Base-by-base conservation (phyloP, 1,140 invertebrate genomes). In the Leptopilina boulardi region DNA sequence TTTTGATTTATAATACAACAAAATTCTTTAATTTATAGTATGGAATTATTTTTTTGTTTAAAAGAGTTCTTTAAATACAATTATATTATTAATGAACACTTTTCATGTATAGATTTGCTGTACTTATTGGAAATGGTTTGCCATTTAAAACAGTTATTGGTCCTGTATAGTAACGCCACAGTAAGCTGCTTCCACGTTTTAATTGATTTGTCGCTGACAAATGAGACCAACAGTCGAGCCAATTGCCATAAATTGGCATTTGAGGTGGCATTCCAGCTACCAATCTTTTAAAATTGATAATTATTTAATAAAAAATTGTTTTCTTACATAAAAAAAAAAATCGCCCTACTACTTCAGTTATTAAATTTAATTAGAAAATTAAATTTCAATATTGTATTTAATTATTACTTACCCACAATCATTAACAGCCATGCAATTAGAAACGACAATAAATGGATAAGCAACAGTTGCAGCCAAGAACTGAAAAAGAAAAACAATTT, bases 401-500 rank as follows among this genome's bases (percentile, higher is more conserved):
- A n/a, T 1, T 59, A 26, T 26, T 76, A 88, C 91, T 91, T 84
- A 93, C 93, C 94, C 94, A n/a, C 94, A 94, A 72, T 95, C 93
- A 75, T 94, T 95, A 3, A 98, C 95, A 77, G 94, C 93, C 95
- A 97, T 97, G 86, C 97, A 97, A 79, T 96, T 96, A 41, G 95
- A 95, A 0, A 98, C 96, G 15, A 98, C 95, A 87, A 95, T 93
- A 84, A 98, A 94, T 19, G 97, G 97, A 89, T 98, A 98, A 9
- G 95, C 96, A 44, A 97, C 85, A 38, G 96, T 93, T 76, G 94
- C 94, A 34, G 95, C 94, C 34, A 97, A 80, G 80, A 94, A 93
- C 94, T 95, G 85, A 34, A 93, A 92, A 83, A 83, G 42, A 82
- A 83, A 81, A 78, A 82, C 77, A 59, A 83, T 78, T 81, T 21